Evolutionary conservation across 2,888 invertebrate genomes (phyloP), one percentile per base, ranked within the genome.

Genomic region (Synergus itoensis): DNA sequence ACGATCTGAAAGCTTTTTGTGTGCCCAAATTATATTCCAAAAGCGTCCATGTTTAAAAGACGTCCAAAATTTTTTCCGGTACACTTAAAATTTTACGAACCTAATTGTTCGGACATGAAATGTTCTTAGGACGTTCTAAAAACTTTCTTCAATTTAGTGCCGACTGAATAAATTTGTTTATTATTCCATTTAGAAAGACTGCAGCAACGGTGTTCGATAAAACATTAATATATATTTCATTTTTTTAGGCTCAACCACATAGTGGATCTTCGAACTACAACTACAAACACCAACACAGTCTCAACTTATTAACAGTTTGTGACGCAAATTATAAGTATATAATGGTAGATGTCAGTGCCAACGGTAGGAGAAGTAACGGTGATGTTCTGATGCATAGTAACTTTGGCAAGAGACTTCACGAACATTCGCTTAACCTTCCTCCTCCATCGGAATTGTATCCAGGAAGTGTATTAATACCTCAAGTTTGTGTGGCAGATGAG

Each of bases 401-500:
- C 16, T 77, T 85, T 45, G 83, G 82, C 11, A 43, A 76, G 76
- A 79, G 80, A 21, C 40, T 40, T 40, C 5, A 4, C 40, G 40
- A 40, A 4, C 40, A 5, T 40, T 40, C 40, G 14, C 41, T 65
- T 2, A 65, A 65, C 9, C 65, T 65, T 40, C 65, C 65, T n/a
- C 41, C 65, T 65, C 65, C 43, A 41, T 43, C 18, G 16, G 65
- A 40, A 18, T 41, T 65, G 1, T 65, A 11, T 41, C 41, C 41
- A 16, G 40, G 8, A 0, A 36, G 64, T n/a, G 3, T n/a, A 14
- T 28, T 14, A 14, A 28, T 87, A 73, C 87, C 86, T 40, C 84
- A 84, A 76, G 81, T 84, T 62, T 83, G 87, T 21, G 82, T 89
- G 48, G 87, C 82, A 1, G 88, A 88, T 81, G 87, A 88, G 77